These are phyloP conservation scores for Sphaeramia orbicularis DNA, from an alignment of 2,797 vertebrate genomes.

Conservation along the genomic window DNA sequence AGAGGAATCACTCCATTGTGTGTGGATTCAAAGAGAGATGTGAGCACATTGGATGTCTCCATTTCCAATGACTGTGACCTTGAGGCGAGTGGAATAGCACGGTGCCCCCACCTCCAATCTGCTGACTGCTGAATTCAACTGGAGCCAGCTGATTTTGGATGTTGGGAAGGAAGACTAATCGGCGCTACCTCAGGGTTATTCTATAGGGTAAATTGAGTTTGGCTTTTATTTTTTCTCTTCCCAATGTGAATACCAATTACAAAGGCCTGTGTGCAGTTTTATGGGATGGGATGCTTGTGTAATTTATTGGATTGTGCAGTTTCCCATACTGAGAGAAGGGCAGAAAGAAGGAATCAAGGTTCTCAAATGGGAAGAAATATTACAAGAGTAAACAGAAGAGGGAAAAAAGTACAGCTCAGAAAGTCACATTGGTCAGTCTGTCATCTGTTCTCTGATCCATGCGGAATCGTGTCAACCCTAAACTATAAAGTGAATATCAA, in stretches of 20 bases:
- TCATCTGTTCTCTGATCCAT: too few relatives aligned
- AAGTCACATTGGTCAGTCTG: too few relatives aligned
- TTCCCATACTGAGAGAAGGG: not conserved
- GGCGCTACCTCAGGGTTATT: slow-evolving; percentile 65
- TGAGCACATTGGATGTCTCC: slow-evolving; percentile 81
- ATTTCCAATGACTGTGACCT: slow-evolving; percentile 84
- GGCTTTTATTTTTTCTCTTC: slow-evolving; percentile 53
- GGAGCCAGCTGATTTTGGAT: slow-evolving; percentile 67
- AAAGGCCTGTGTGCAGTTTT: slow-evolving; percentile 24
- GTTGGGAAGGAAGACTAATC: slow-evolving; percentile 50
- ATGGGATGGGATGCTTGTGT: not conserved
- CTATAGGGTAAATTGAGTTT: slow-evolving; percentile 65
- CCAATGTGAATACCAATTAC: slow-evolving; percentile 29
- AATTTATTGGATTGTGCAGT: not conserved
- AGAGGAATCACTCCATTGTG: slow-evolving; percentile 81
- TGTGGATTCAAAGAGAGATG: slow-evolving; percentile 79
- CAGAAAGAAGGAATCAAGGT: too few relatives aligned
- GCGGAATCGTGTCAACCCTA: too few relatives aligned
- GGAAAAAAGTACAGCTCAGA: too few relatives aligned
- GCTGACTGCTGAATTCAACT: slow-evolving; percentile 76
- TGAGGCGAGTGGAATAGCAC: slow-evolving; percentile 74
- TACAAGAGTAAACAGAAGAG: too few relatives aligned
- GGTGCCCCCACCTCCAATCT: slow-evolving; percentile 61
- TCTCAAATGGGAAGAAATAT: too few relatives aligned
- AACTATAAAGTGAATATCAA: too few relatives aligned